Evolutionary conservation across 1,140 invertebrate genomes (phyloP).

Genomic region (Temnothorax nylanderi): DNA sequence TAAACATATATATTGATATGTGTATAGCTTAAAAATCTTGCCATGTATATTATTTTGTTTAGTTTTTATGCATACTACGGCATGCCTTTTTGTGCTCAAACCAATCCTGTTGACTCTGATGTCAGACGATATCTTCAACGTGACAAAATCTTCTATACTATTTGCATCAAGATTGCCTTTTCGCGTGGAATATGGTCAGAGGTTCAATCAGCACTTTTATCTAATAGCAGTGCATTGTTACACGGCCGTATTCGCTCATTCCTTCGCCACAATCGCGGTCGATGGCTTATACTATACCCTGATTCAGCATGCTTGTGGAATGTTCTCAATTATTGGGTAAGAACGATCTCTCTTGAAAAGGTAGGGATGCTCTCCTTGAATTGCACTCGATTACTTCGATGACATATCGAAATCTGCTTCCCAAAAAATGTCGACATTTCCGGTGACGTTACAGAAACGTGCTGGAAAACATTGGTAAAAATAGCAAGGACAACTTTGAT

Average conservation of each 20-base stretch:
- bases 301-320: slow-evolving; percentile 24
- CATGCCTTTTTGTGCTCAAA: neutral
- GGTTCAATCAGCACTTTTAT: neutral
- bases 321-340: slow-evolving; percentile 38
- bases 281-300: neutral
- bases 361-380: neutral
- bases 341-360: neutral
- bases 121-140: neutral
- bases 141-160: neutral
- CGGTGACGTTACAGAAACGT: neutral
- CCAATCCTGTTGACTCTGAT: neutral
- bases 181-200: neutral
- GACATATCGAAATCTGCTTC: neutral
- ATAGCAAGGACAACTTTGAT: neutral
- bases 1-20: too few species aligned
- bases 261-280: neutral
- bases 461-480: slow-evolving; percentile 10
- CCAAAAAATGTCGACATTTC: neutral
- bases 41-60: neutral
- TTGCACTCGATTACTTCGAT: neutral
- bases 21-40: neutral
- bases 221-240: slow-evolving; percentile 19
- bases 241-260: neutral
- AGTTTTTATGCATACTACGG: neutral
- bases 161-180: neutral